Conservation (phyloP, 2,113 vertebrate genomes). For the Odontophorus gujanensis region DNA sequence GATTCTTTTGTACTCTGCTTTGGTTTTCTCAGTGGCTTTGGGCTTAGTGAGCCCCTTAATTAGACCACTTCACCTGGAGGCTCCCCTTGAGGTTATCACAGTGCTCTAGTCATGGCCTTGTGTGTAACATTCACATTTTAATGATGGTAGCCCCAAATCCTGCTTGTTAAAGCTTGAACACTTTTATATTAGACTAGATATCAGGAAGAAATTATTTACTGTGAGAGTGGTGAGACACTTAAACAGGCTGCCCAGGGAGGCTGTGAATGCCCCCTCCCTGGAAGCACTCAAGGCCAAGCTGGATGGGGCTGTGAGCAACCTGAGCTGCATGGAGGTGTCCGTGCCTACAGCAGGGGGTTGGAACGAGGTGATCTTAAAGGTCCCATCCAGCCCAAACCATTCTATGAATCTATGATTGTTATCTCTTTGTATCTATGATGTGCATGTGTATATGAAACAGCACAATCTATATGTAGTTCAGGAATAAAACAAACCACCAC, state of each 20-base stretch:
- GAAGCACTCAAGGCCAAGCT: too few relatives aligned
- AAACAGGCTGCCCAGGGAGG: too few relatives aligned
- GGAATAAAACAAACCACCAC: not conserved
- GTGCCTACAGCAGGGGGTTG: too few relatives aligned
- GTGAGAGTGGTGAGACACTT: too few relatives aligned
- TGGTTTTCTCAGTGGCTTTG: constrained; percentile 25
- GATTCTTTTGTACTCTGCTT: not conserved
- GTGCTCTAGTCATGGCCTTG: not conserved
- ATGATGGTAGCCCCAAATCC: not conserved
- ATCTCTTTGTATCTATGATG: not conserved
- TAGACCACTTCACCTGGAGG: constrained; percentile 11
- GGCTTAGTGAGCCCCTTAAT: not conserved
- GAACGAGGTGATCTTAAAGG: too few relatives aligned
- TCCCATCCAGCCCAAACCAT: too few relatives aligned
- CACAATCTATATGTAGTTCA: not conserved
- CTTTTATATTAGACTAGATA: not conserved
- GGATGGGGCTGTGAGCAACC: too few relatives aligned
- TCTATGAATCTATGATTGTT: not conserved
- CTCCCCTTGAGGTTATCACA: not conserved
- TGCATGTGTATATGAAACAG: not conserved
- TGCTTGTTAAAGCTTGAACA: not conserved
- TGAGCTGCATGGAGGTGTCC: too few relatives aligned
- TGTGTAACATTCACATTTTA: not conserved
- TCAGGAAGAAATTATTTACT: too few relatives aligned
- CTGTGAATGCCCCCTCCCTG: too few relatives aligned